Evolutionary conservation across 2,113 vertebrate species (phyloP).

Genomic region (Onychorhynchus coronatus): DNA sequence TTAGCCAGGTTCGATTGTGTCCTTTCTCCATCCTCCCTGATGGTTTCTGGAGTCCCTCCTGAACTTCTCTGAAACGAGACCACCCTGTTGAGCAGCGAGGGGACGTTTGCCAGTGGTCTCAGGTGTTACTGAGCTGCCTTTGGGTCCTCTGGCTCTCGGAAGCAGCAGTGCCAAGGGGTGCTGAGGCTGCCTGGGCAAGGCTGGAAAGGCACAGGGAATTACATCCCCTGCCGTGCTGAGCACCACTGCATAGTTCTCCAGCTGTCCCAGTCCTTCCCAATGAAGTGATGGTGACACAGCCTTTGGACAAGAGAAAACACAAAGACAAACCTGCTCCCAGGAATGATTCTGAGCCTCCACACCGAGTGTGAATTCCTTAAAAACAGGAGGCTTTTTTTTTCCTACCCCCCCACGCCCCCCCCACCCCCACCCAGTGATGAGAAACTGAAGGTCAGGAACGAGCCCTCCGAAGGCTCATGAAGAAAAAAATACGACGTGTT

Average conservation of each 20-base stretch:
- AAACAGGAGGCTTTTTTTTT: not conserved
- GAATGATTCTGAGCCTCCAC: not conserved
- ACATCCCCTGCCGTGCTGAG: fast-evolving
- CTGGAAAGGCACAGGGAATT: not conserved
- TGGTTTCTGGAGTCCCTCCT: not conserved
- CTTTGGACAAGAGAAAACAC: not conserved
- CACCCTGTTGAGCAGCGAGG: not conserved
- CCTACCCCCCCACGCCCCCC: too few species aligned
- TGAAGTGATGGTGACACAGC: not conserved
- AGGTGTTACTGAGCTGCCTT: not conserved
- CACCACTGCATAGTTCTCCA: fast-evolving
- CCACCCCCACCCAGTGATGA: not conserved
- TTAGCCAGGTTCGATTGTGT: not conserved
- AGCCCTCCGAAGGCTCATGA: not conserved
- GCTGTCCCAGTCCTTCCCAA: not conserved
- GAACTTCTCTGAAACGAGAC: not conserved
- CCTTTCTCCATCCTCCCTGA: not conserved
- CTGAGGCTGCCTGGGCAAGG: not conserved
- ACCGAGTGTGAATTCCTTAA: not conserved
- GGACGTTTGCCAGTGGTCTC: not conserved
- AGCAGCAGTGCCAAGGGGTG: not conserved
- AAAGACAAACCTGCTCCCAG: not conserved
- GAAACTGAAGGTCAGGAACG: slow-evolving; percentile 47
- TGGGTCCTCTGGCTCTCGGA: not conserved
- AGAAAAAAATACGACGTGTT: not conserved